Base-by-base conservation (phyloP, 2,888 invertebrate genomes). In the Pristionchus entomophagus region DNA sequence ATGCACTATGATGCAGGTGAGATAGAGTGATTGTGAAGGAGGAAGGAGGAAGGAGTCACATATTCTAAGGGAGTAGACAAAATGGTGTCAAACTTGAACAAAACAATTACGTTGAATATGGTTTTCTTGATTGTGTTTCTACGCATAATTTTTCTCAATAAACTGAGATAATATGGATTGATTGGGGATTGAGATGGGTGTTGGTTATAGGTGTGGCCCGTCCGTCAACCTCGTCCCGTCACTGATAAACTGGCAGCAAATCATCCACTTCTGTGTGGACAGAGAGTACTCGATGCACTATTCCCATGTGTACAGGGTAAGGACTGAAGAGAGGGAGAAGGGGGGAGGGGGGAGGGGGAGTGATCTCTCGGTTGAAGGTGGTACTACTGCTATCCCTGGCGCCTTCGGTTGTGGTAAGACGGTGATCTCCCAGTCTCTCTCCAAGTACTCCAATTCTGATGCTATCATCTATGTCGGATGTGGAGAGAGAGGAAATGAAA, bases 351-450 rank as follows among this genome's bases (percentile, higher is more conserved):
- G n/a, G 22, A 56, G 4, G 56, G 12, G 19, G 56, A 65, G 6
- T 65, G n/a, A 29, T 77, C 22, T 26, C n/a, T 41, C 22, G 6
- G 10, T 10, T 77, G n/a, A 26, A 80, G 80, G 83, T 26, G 83
- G 83, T 4, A 83, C 83, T 19, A 83, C 83, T 17, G 83, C 83
- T 41, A 83, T 99, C 95, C 98, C 98, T 92, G 99, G 99, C 87
- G 99, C 99, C 93, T 99, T 99, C 95, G 99, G 99, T 94, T 99
- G 99, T 95, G 99, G 99, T 92, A 99, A 99, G 95, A 99, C 99
- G 94, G 99, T 99, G 93, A 98, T 99, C 95, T 99, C 98, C 8
- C 99, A 99, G 95, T 97, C 99, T 3, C 95, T 99, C 88, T 98
- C 98, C 93, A 99, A 99, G 95, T 99, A 97, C 95, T 98, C 98